These are phyloP conservation scores for Montipora capricornis DNA, from an alignment of 64 coral and sea anemone species.

Conservation along the genomic window DNA sequence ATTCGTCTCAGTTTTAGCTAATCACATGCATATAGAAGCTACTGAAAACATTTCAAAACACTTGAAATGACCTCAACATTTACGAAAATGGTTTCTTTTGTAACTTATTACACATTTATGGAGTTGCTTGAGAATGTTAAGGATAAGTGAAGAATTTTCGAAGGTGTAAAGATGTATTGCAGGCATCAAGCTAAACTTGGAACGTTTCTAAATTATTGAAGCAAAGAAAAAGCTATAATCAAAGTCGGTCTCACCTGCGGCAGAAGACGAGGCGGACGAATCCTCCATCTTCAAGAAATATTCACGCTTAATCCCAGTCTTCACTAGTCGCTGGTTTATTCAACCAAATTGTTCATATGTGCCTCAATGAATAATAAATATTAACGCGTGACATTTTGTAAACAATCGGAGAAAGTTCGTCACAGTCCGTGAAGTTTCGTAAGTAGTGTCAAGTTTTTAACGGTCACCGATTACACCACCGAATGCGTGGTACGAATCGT, in stretches of 20 bases:
- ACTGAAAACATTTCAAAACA: too few relatives aligned
- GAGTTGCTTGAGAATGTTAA: too few relatives aligned
- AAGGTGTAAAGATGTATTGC: background rate
- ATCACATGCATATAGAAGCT: too few relatives aligned
- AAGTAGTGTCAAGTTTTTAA: background rate
- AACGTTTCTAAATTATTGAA: background rate
- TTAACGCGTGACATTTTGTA: background rate
- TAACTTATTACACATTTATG: too few relatives aligned
- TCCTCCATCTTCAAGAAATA: conserved; percentile 3
- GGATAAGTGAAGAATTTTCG: background rate
- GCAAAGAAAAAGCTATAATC: background rate
- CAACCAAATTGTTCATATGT: background rate
- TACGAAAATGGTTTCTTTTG: too few relatives aligned
- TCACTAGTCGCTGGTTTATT: background rate
- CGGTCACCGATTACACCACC: background rate
- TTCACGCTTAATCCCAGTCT: background rate
- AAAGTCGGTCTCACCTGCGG: background rate
- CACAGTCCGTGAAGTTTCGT: background rate
- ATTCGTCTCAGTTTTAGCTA: too few relatives aligned
- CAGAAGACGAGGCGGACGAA: background rate
- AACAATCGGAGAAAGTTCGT: background rate
- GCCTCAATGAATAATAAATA: background rate
- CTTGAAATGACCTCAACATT: too few relatives aligned
- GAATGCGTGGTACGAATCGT: background rate
- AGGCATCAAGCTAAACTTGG: background rate